phyloP scores from a whole-genome alignment of 1,140 invertebrate species.

The Lucilia cuprina region DNA sequence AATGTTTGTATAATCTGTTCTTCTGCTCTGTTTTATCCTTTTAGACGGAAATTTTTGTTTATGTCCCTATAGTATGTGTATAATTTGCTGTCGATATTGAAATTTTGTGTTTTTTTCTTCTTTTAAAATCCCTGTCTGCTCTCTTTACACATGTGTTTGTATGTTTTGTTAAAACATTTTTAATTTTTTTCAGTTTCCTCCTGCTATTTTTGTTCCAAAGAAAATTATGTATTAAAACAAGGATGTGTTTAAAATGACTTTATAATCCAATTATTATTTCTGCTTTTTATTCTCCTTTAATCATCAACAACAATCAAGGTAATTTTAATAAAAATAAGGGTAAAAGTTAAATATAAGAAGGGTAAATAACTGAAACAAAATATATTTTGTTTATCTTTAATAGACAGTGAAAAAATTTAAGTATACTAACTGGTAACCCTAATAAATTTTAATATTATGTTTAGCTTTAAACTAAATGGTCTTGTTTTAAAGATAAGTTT shows the following conservation, averaged over 20 bases:
- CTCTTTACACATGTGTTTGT: no score
- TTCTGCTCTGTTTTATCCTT: no score
- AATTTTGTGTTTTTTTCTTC: no score
- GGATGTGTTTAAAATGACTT: constrained; percentile 32
- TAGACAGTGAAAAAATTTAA: background rate
- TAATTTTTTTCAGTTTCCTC: no score
- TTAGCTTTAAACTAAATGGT: background rate
- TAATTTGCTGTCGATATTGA: no score
- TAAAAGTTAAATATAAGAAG: background rate
- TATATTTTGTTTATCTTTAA: background rate
- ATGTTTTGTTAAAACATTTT: no score
- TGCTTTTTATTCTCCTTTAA: constrained; percentile 7
- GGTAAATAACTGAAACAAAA: background rate
- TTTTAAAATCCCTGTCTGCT: no score
- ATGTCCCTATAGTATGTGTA: no score
- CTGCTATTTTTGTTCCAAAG: background rate
- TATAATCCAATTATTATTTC: constrained; percentile 33
- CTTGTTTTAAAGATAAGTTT: background rate
- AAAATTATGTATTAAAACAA: constrained; percentile 4
- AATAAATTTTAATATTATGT: background rate
- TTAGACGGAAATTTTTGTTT: no score
- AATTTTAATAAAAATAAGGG: constrained; percentile 5
- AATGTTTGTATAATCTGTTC: background rate
- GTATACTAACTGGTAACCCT: background rate
- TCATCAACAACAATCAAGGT: constrained; percentile 9